Percentiles rank a stretch among this genome's conserved stretches.
Evolutionary conservation across 30 jellyfish, hydroid and myxozoan species (phyloP).

Genomic region (Phacellophora camtschatica): DNA sequence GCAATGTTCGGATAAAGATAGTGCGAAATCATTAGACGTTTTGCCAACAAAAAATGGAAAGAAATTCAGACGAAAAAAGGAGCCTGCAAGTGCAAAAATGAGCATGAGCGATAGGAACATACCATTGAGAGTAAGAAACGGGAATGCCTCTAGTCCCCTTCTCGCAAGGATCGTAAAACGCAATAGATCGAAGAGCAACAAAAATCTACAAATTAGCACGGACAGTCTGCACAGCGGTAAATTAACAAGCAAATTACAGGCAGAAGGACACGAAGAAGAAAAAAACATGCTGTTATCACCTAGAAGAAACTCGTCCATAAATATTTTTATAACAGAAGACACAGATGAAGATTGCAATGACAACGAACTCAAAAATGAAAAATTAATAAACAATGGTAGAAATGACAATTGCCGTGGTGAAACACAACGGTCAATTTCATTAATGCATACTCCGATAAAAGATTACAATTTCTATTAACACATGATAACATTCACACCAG

Average conservation of each 20-base stretch:
- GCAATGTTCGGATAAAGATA: conserved; percentile 22
- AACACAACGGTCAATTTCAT: conserved; percentile 25
- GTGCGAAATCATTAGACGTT: conserved; percentile 21
- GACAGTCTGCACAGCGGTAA: conserved; percentile 43
- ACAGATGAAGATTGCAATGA: background rate
- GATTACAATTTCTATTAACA: too few species aligned
- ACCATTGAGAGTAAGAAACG: conserved; percentile 27
- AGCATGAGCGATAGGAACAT: conserved; percentile 56
- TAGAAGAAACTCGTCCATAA: conserved; percentile 42
- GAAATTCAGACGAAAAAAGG: conserved; percentile 11
- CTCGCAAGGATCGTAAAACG: conserved; percentile 24
- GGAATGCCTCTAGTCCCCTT: conserved; percentile 54
- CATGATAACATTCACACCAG: too few species aligned
- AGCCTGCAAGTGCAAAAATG: background rate
- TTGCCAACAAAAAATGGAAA: background rate
- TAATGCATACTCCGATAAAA: conserved; percentile 20
- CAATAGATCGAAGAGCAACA: conserved; percentile 51
- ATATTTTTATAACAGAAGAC: conserved; percentile 51
- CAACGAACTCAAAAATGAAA: background rate
- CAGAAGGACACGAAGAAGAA: too few species aligned
- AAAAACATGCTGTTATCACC: background rate
- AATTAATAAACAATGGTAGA: conserved; percentile 24
- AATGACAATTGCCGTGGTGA: background rate
- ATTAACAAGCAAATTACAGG: background rate
- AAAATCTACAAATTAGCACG: conserved; percentile 25